Percentiles rank a stretch among this genome's conserved stretches.
Conservation (phyloP, 2,888 invertebrate species). For the Ectobius pallidus region DNA sequence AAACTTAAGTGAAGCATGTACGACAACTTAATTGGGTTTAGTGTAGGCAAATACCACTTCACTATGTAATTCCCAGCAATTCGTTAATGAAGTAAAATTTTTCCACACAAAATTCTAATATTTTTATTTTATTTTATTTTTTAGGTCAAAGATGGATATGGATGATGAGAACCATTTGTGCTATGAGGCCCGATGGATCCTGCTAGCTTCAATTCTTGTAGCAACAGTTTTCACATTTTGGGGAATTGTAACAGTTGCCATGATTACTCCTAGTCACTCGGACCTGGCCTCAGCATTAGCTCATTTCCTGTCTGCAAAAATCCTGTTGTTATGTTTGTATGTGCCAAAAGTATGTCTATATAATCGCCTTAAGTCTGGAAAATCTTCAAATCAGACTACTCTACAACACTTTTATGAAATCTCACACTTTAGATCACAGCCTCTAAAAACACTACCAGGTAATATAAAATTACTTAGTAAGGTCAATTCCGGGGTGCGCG, state of each 20-base stretch:
- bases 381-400: constrained; percentile 22
- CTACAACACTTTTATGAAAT: constrained; percentile 39
- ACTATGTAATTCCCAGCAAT: too few relatives aligned
- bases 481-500: too few relatives aligned
- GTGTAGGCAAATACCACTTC: too few relatives aligned
- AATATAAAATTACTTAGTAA: neutral
- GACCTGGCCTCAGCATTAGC: constrained; percentile 38
- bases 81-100: too few relatives aligned
- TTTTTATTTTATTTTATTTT: neutral
- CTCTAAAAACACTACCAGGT: constrained; percentile 38
- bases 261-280: constrained; percentile 33
- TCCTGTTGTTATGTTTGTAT: constrained; percentile 39
- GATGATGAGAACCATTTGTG: constrained; percentile 8
- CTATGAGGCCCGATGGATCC: constrained; percentile 39
- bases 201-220: constrained; percentile 37
- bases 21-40: too few relatives aligned
- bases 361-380: constrained; percentile 22
- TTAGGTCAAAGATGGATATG: constrained; percentile 3
- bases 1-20: too few relatives aligned
- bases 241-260: constrained; percentile 37
- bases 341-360: constrained; percentile 39
- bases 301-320: constrained; percentile 37
- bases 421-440: constrained; percentile 36
- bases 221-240: constrained; percentile 38
- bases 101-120: too few relatives aligned